These are phyloP conservation scores for Artemia sinica DNA, from an alignment of 2,888 invertebrate genomes.

Conservation along the genomic window DNA sequence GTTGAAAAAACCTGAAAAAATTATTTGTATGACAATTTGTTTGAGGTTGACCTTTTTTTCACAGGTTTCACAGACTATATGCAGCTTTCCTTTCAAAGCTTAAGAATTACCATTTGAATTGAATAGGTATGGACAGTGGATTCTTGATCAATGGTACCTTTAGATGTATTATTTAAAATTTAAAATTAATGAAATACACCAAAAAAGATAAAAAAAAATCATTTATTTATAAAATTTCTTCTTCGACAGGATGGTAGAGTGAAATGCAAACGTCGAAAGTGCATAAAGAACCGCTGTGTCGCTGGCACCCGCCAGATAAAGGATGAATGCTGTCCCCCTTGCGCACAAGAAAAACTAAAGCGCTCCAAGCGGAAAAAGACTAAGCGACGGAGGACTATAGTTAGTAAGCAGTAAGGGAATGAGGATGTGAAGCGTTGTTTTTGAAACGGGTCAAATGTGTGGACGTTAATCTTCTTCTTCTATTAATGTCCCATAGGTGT, in stretches of 20 bases:
- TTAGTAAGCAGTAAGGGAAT: neutral
- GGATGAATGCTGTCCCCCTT: conserved; percentile 18
- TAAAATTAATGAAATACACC: too few relatives aligned
- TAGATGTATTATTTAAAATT: too few relatives aligned
- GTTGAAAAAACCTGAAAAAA: too few relatives aligned
- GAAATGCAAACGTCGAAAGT: conserved; percentile 61
- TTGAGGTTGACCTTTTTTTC: too few relatives aligned
- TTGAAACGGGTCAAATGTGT: conserved; percentile 7
- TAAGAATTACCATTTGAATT: too few relatives aligned
- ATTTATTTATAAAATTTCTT: too few relatives aligned
- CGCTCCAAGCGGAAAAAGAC: neutral
- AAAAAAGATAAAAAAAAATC: too few relatives aligned
- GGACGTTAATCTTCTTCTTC: neutral
- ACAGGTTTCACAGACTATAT: too few relatives aligned
- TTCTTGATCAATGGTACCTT: too few relatives aligned
- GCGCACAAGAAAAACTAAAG: conserved; percentile 15
- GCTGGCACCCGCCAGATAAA: neutral
- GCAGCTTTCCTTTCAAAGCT: too few relatives aligned
- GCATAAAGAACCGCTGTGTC: conserved; percentile 34
- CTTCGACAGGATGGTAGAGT: conserved; percentile 54
- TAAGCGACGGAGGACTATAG: neutral
- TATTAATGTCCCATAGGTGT: neutral
- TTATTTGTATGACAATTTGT: too few relatives aligned
- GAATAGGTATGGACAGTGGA: too few relatives aligned
- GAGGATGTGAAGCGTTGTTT: neutral